These are phyloP conservation scores for Fabriciana adippe DNA, from an alignment of 2,888 invertebrate species.

Conservation along the genomic window DNA sequence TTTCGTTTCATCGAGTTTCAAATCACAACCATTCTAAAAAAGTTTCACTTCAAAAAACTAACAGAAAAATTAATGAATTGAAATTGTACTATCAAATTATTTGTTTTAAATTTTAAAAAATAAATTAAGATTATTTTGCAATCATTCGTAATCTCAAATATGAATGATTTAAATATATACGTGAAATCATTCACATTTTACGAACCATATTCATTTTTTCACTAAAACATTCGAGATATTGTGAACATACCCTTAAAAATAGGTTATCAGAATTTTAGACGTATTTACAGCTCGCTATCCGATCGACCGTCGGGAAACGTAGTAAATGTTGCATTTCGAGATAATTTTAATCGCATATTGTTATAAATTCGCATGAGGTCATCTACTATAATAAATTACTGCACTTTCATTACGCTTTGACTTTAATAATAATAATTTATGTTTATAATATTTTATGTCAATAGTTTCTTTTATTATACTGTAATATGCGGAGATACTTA, in stretches of 20 bases:
- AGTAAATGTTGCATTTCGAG: constrained; percentile 19
- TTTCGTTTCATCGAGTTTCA: too few species aligned
- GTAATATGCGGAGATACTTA: too few species aligned
- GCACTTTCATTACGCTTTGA: background rate
- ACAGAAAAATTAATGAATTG: background rate
- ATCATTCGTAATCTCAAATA: too few species aligned
- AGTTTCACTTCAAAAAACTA: background rate
- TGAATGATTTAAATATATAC: background rate
- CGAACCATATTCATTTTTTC: background rate
- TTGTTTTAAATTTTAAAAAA: too few species aligned
- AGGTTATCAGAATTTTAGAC: constrained; percentile 44
- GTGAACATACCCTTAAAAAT: constrained; percentile 9
- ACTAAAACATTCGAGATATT: background rate
- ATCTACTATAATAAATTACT: constrained; percentile 4
- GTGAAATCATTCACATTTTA: background rate
- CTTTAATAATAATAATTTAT: too few species aligned
- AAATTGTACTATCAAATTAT: too few species aligned
- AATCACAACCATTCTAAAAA: too few species aligned
- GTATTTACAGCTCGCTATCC: constrained; percentile 57
- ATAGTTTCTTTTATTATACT: too few species aligned
- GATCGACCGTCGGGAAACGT: constrained; percentile 36
- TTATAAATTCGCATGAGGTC: constrained; percentile 13
- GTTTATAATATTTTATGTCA: too few species aligned
- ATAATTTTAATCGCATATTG: constrained; percentile 14
- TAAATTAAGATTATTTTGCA: too few species aligned